A percentile compares a stretch with the other conserved stretches of the same genome.
Evolutionary conservation across 2,888 invertebrate species (phyloP).

Genomic region (Poecilobothrus nobilitatus): DNA sequence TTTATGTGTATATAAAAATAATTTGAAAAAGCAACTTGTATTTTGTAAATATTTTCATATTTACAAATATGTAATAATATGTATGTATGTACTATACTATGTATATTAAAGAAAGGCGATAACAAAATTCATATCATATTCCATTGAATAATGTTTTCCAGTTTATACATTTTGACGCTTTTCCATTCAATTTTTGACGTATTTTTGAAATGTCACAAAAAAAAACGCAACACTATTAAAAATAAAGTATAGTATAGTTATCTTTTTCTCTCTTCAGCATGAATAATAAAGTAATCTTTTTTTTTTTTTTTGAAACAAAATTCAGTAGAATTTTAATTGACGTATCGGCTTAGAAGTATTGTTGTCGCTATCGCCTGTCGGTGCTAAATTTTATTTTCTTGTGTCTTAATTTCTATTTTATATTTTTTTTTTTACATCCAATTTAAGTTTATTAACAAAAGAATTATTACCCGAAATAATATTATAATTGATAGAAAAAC

Average conservation of each 20-base stretch:
- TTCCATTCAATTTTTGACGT: background rate
- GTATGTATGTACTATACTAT: too few relatives aligned
- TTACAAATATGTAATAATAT: too few relatives aligned
- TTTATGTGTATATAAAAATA: too few relatives aligned
- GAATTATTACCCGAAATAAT: too few relatives aligned
- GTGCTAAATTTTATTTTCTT: background rate
- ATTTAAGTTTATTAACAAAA: background rate
- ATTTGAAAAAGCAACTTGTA: too few relatives aligned
- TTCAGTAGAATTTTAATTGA: conserved; percentile 3
- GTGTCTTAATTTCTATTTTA: background rate
- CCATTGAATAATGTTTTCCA: too few relatives aligned
- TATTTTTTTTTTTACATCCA: background rate
- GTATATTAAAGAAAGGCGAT: too few relatives aligned
- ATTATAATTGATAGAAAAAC: too few relatives aligned
- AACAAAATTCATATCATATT: too few relatives aligned
- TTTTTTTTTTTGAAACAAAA: background rate
- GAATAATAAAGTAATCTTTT: background rate
- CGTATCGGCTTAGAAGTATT: conserved; percentile 3
- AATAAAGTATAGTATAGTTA: background rate
- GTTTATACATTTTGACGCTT: too few relatives aligned
- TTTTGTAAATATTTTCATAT: too few relatives aligned
- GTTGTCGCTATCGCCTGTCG: background rate
- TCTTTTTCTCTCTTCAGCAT: background rate
- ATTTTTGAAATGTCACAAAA: too few relatives aligned
- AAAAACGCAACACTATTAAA: background rate